These are phyloP conservation scores for Dugesia japonica DNA, from an alignment of 2,888 invertebrate species.

Conservation along the genomic window DNA sequence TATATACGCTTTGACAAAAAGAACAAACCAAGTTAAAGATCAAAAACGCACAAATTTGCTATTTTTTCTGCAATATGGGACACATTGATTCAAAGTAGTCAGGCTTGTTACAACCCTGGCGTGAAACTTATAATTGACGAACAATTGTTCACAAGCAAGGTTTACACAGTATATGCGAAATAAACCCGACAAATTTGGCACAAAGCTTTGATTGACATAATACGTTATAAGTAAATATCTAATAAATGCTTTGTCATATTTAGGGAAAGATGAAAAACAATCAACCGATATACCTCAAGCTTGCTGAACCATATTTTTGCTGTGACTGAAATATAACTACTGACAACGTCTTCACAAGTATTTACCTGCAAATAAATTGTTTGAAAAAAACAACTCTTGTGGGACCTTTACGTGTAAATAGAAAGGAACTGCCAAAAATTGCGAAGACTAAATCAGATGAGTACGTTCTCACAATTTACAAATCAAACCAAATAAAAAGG, in stretches of 20 bases:
- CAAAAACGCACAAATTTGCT: not conserved
- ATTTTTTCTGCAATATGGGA: not conserved
- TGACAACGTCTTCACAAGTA: too few species aligned
- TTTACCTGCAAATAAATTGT: not conserved
- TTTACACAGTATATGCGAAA: not conserved
- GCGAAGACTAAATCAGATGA: not conserved
- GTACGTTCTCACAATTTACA: not conserved
- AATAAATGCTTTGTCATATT: too few species aligned
- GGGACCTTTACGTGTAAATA: not conserved
- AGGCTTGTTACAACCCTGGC: not conserved
- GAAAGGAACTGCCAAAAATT: too few species aligned
- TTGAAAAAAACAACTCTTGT: not conserved
- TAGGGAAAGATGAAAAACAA: not conserved
- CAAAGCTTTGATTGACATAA: not conserved
- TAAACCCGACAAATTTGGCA: not conserved
- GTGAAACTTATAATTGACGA: not conserved
- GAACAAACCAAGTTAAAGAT: not conserved
- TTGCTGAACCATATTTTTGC: too few species aligned
- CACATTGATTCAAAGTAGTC: not conserved
- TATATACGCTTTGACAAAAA: not conserved
- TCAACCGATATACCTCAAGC: not conserved
- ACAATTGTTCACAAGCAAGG: not conserved
- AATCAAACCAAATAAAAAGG: not conserved
- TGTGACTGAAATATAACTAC: not conserved
- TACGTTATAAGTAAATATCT: not conserved